Base-by-base conservation (phyloP, 2,113 vertebrate genomes). In the Brienomyrus brachyistius region DNA sequence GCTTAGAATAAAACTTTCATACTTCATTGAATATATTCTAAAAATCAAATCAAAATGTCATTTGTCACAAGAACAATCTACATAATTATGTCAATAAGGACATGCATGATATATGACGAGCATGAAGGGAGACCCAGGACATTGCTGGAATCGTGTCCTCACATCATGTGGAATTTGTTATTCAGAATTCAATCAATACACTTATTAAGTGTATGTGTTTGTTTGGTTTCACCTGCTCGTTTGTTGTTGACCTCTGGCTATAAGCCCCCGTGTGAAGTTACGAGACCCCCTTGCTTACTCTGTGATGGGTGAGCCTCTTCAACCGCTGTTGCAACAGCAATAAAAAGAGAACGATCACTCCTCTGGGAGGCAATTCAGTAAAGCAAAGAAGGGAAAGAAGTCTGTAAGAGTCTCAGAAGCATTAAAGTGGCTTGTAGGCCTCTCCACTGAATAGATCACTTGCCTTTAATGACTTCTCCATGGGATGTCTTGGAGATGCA, bases 401-500 rank as follows among this genome's bases (percentile, higher is more conserved):
- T 84, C 35, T 48, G 35, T 48, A n/a, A 9, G 45, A 48, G 43
- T 84, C 82, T 84, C 82, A 48, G 45, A 84, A 84, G 82, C 45
- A 84, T 48, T 84, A n/a, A 45, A 48, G 40, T 48, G 45, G 45
- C 35, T 19, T 48, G 21, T 48, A 48, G 82, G 9, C 45, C 45
- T 48, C 82, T 84, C 19, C 43, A 1, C 40, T 48, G 45, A 48
- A 84, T 84, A 84, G 43, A 84, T 84, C 82, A 48, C 82, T 84
- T 84, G 82, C 82, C 45, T 84, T 84, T 84, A 84, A 84, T 84
- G 40, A 48, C 40, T 48, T 47, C 45, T 84, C 82, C 40, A 21
- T 47, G 82, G 82, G 82, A 84, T 84, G 82, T 84, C 45, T 21
- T 48, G 21, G 82, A 84, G 82, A 84, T 84, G 43, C 82, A 84